These are phyloP conservation scores for Chiroxiphia lanceolata DNA, from an alignment of 2,797 vertebrate genomes.

Conservation along the genomic window DNA sequence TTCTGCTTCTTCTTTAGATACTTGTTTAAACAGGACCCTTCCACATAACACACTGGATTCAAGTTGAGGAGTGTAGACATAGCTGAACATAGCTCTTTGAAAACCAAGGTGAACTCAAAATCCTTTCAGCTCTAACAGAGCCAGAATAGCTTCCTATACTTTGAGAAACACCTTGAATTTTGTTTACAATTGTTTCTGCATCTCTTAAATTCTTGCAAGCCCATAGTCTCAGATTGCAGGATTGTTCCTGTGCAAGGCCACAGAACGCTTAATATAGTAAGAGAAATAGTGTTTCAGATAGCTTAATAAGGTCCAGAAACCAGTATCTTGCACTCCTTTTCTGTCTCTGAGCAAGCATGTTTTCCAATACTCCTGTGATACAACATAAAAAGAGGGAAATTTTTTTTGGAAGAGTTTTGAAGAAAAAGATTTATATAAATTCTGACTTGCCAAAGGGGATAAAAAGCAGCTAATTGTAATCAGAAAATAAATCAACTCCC, in stretches of 20 bases:
- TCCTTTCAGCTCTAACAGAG: not conserved
- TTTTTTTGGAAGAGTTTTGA: not conserved
- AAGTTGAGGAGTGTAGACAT: not conserved
- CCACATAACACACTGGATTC: accelerated
- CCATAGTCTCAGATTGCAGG: not conserved
- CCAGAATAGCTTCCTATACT: not conserved
- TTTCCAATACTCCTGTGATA: not conserved
- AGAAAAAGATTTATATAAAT: not conserved
- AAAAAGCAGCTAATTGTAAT: not conserved
- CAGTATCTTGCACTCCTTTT: not conserved
- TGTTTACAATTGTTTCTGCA: not conserved
- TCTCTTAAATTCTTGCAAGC: not conserved
- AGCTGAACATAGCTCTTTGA: not conserved
- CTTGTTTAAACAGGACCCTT: not conserved
- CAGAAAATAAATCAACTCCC: not conserved
- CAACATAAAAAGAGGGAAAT: not conserved
- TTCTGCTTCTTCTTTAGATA: not conserved
- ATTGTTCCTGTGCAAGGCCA: not conserved
- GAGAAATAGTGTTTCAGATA: not conserved
- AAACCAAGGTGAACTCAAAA: not conserved
- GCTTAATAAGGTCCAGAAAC: not conserved
- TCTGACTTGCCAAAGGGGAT: not conserved
- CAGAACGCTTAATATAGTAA: not conserved
- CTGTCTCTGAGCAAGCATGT: not conserved
- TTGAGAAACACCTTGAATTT: not conserved